Evolutionary conservation across 2,113 vertebrate genomes (phyloP).

Genomic region (Corythornis madagascariensis): DNA sequence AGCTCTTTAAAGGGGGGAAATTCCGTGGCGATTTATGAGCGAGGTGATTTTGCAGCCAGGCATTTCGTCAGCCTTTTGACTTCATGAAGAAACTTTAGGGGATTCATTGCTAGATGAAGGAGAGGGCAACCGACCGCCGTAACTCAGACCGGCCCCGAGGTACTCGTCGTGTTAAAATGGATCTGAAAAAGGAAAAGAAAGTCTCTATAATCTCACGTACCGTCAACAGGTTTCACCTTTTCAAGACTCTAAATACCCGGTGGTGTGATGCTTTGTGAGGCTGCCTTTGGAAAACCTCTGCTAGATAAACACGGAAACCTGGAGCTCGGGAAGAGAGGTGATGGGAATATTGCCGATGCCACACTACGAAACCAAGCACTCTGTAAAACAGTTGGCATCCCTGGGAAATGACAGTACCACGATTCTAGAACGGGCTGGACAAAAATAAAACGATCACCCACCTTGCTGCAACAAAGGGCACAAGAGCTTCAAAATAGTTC

Average conservation of each 20-base stretch:
- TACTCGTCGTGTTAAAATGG: neutral
- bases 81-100: conserved; percentile 34
- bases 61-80: neutral
- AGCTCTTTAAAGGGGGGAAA: neutral
- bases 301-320: neutral
- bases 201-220: neutral
- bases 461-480: neutral
- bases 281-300: neutral
- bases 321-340: neutral
- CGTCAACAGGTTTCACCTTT: conserved; percentile 51
- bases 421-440: conserved; percentile 4
- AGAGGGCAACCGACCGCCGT: neutral
- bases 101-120: neutral
- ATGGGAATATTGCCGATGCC: neutral
- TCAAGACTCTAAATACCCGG: neutral
- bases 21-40: neutral
- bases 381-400: neutral
- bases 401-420: neutral
- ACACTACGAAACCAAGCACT: neutral
- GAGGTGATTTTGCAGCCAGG: neutral
- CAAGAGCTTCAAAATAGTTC: neutral
- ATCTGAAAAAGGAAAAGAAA: neutral
- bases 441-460: neutral
- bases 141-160: neutral
- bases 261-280: neutral